A percentile compares a stretch with the other conserved stretches of the same genome.
Conservation (phyloP, 2,888 invertebrate genomes). For the Limnephilus auricula region DNA sequence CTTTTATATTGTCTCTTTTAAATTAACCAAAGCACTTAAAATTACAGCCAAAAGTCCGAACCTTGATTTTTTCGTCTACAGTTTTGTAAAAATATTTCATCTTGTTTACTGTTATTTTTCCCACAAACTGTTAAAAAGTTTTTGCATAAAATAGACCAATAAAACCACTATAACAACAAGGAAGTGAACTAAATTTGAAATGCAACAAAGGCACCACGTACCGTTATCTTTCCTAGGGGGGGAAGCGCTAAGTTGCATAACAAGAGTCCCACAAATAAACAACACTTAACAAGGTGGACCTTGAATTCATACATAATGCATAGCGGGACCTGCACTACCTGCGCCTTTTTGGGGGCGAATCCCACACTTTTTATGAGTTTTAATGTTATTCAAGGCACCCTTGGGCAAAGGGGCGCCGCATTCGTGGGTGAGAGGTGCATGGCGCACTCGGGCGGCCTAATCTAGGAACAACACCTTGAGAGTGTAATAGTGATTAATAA, state of each 20-base stretch:
- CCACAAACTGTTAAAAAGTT: not conserved
- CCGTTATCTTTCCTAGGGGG: slow-evolving; percentile 40
- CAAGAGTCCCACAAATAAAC: not conserved
- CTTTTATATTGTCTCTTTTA: no score
- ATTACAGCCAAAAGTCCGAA: no score
- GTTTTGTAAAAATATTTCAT: not conserved
- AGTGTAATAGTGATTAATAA: not conserved
- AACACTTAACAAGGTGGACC: slow-evolving; percentile 8
- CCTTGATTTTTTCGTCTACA: not conserved
- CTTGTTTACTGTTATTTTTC: not conserved
- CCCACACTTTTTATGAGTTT: not conserved
- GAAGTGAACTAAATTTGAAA: slow-evolving; percentile 25
- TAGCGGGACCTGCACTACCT: slow-evolving; percentile 10
- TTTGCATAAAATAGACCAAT: not conserved
- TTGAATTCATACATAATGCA: slow-evolving; percentile 30
- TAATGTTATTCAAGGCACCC: slow-evolving; percentile 33
- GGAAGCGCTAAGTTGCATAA: slow-evolving; percentile 33
- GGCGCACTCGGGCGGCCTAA: not conserved
- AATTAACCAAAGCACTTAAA: no score
- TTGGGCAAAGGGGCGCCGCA: not conserved
- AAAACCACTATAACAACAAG: slow-evolving; percentile 12
- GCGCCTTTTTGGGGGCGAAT: slow-evolving; percentile 26
- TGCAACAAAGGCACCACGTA: not conserved
- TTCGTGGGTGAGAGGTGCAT: not conserved
- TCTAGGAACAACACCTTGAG: not conserved